These are phyloP conservation scores for Nemopilema nomurai DNA, from an alignment of 30 jellyfish, hydroid and myxozoan genomes.

Conservation along the genomic window DNA sequence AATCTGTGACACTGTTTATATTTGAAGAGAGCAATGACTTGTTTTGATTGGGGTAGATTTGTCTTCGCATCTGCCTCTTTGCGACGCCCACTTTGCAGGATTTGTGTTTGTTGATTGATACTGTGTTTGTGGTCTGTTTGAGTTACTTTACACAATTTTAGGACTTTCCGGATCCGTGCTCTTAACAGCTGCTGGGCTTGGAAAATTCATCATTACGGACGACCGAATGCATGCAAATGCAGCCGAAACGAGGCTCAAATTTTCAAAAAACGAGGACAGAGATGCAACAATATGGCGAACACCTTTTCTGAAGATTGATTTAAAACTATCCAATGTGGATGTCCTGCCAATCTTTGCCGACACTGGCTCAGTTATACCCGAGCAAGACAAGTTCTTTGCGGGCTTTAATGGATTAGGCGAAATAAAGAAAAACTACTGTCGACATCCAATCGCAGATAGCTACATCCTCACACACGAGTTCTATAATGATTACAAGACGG, in stretches of 20 bases:
- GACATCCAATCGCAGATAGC: conserved; percentile 37
- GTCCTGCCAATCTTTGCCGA: conserved; percentile 45
- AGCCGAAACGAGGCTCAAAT: conserved; percentile 2
- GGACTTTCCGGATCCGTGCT: conserved; percentile 15
- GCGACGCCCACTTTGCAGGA: no score
- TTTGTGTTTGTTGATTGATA: no score
- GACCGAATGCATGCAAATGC: conserved; percentile 16
- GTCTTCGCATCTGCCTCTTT: no score
- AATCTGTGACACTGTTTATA: no score
- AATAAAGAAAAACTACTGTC: conserved; percentile 4
- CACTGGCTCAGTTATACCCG: not conserved
- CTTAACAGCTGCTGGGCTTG: not conserved
- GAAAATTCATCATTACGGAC: conserved; percentile 23
- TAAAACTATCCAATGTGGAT: conserved; percentile 8
- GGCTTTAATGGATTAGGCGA: not conserved
- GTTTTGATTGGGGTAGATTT: no score
- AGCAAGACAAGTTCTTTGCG: not conserved
- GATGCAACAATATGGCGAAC: not conserved
- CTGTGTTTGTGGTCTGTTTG: not conserved
- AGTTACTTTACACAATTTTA: not conserved
- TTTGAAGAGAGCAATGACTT: no score
- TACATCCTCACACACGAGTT: conserved; percentile 22
- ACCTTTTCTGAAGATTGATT: not conserved
- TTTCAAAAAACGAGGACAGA: conserved; percentile 16
- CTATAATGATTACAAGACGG: not conserved